phyloP scores from a whole-genome alignment of 1,140 invertebrate genomes.

The Daktulosphaira vitifoliae region DNA sequence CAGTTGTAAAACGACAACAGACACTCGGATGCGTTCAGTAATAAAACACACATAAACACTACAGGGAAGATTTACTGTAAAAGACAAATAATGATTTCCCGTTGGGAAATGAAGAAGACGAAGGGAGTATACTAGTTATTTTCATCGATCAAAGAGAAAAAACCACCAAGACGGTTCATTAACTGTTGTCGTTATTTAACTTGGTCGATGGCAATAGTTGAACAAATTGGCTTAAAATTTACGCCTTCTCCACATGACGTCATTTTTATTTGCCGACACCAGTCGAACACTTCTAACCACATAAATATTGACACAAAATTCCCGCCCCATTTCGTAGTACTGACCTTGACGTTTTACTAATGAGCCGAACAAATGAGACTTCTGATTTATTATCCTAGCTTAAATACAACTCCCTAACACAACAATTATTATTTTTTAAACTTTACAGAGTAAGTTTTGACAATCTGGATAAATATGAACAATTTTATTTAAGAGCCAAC shows the following conservation, averaged over 20 bases:
- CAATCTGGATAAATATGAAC: too few species aligned
- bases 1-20: too few species aligned
- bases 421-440: too few species aligned
- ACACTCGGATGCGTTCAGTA: too few species aligned
- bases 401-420: too few species aligned
- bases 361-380: too few species aligned
- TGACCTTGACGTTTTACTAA: too few species aligned
- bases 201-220: background rate
- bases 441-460: too few species aligned
- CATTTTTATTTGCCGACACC: constrained; percentile 16
- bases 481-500: too few species aligned
- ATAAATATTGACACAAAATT: constrained; percentile 10
- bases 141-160: constrained; percentile 27
- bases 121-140: background rate
- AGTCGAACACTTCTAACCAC: background rate
- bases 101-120: background rate
- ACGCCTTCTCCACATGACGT: constrained; percentile 8
- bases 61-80: background rate
- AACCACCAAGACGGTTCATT: constrained; percentile 16
- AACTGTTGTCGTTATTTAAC: background rate
- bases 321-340: too few species aligned
- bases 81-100: background rate
- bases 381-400: too few species aligned
- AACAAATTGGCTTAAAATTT: constrained; percentile 21
- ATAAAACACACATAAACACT: background rate